A percentile compares a stretch with the other conserved stretches of the same genome.
Evolutionary conservation across 2,113 vertebrate species (phyloP).

Genomic region (Malurus cyaneus): DNA sequence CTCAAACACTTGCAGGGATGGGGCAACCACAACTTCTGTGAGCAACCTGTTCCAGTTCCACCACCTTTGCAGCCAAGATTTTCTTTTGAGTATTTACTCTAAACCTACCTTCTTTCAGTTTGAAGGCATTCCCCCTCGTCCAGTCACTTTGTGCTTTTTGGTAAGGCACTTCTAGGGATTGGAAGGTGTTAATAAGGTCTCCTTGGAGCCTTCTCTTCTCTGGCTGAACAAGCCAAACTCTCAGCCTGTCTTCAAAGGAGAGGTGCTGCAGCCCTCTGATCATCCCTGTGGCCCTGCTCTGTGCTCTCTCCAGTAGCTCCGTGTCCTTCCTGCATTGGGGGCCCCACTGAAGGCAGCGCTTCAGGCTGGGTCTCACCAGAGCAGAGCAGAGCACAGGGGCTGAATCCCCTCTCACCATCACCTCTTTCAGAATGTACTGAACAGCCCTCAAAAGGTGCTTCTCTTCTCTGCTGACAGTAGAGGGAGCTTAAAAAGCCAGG

Average conservation of each 20-base stretch:
- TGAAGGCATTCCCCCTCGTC: background rate
- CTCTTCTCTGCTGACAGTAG: background rate
- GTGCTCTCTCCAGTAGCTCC: background rate
- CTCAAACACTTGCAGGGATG: background rate
- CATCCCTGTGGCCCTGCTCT: background rate
- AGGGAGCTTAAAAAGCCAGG: constrained; percentile 17
- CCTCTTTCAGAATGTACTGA: background rate
- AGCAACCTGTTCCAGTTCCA: background rate
- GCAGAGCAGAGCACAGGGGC: background rate
- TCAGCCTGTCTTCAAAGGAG: background rate
- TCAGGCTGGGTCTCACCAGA: background rate
- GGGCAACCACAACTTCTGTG: background rate
- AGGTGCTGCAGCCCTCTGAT: background rate
- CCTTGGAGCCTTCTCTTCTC: background rate
- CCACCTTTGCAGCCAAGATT: background rate
- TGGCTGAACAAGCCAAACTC: background rate
- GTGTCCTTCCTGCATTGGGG: background rate
- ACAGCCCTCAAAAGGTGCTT: background rate
- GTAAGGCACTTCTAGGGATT: background rate
- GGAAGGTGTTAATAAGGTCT: background rate
- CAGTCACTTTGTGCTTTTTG: background rate
- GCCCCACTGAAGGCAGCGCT: background rate
- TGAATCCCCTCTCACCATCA: background rate
- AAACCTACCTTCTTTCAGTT: background rate
- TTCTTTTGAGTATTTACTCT: background rate